Evolutionary conservation across 2,113 vertebrate species (phyloP).

Genomic region (Saccopteryx leptura): DNA sequence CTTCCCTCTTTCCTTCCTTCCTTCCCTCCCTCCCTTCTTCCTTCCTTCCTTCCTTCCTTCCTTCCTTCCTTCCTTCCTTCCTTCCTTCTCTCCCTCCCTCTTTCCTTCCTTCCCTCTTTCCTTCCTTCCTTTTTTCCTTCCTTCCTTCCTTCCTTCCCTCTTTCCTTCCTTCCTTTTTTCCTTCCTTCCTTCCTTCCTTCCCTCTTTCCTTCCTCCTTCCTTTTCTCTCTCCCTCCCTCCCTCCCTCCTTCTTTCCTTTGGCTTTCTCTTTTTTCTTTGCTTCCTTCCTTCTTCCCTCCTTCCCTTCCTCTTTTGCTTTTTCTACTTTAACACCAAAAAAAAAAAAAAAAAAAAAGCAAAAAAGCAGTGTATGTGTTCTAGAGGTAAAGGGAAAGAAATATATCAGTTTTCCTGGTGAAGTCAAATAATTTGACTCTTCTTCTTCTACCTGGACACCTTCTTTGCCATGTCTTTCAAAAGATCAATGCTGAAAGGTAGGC

Average conservation of each 20-base stretch:
- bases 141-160: rapidly evolving
- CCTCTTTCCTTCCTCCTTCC: too few species aligned
- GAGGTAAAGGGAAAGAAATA: background rate
- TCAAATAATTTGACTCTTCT: background rate
- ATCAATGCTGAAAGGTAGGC: background rate
- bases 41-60: rapidly evolving
- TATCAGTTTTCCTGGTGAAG: background rate
- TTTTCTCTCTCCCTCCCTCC: rapidly evolving
- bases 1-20: too few species aligned
- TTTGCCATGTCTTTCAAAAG: background rate
- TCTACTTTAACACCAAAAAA: background rate
- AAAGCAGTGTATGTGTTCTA: background rate
- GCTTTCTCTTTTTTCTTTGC: rapidly evolving
- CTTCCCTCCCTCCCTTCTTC: rapidly evolving
- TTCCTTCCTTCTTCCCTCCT: rapidly evolving
- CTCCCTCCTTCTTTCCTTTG: rapidly evolving
- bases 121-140: rapidly evolving
- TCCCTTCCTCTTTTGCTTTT: background rate
- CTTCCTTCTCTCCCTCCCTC: rapidly evolving
- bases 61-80: rapidly evolving
- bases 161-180: too few species aligned
- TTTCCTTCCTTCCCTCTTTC: background rate
- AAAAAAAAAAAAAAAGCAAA: background rate
- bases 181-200: rapidly evolving
- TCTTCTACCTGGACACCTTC: background rate